Evolutionary conservation across 2,888 invertebrate genomes (phyloP), one percentile per base, ranked within the genome.

Genomic region (Agonum fuliginosum): DNA sequence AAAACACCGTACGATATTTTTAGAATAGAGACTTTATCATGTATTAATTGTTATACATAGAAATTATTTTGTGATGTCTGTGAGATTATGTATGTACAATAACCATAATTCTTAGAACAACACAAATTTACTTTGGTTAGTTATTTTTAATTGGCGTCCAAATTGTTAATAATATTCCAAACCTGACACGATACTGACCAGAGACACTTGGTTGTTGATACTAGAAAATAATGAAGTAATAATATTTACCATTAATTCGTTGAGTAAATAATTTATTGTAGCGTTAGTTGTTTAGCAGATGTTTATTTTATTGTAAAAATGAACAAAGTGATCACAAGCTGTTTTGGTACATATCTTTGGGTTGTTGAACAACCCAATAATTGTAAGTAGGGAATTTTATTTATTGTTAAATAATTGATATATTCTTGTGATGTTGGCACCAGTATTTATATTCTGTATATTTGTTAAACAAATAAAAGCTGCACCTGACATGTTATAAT

Each of bases 391-490:
- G 37, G n/a, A 30, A 41, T 43, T 37, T 74, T 74, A 62, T 74
- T 62, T 74, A 41, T 62, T 74, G 62, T 62, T 74, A 65, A 62
- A 74, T 74, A 67, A 69, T 73, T 58, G 22, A 73, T 58, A 48
- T 51, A 67, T 75, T 75, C 46, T 67, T 76, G 67, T 76, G 67
- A 76, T 65, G 76, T 76, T 76, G 76, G 76, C 76, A 76, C 76
- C 65, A 73, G 76, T 76, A 76, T 67, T 67, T 69, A 76, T 65
- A 76, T 65, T 76, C 67, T 76, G 76, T 76, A 76, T 76, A 76
- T 76, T 76, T 76, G 76, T 76, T 76, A 76, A 75, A 76, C 41
- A 76, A n/a, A 67, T 76, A 76, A 41, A 76, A 76, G 51, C 76
- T 76, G 76, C 76, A 76, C 76, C 76, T 76, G 69, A 74, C 62